Conservation (phyloP, 2,888 invertebrate species). For the Dasypogon diadema region DNA sequence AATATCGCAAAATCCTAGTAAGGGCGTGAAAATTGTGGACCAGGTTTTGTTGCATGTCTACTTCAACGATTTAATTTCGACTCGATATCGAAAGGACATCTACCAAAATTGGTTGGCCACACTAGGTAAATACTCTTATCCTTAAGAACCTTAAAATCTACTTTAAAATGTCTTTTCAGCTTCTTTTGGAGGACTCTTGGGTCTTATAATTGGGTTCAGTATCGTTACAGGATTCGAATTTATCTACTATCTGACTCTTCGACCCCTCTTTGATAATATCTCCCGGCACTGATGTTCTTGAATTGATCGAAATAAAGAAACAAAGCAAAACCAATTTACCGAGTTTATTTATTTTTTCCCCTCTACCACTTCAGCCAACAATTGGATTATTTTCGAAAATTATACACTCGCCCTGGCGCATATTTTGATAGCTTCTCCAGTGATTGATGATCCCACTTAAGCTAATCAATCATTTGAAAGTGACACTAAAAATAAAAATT, state of each 20-base stretch:
- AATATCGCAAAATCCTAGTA: conserved; percentile 63
- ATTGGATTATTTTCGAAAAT: too few relatives aligned
- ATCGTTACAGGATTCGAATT: conserved; percentile 77
- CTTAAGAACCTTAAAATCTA: too few relatives aligned
- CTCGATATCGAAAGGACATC: conserved; percentile 75
- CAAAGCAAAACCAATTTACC: background rate
- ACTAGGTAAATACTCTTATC: conserved; percentile 72
- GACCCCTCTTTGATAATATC: conserved; percentile 69
- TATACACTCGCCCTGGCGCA: too few relatives aligned
- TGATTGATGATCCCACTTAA: background rate
- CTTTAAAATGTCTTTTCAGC: conserved; percentile 75
- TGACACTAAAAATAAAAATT: background rate
- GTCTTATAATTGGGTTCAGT: conserved; percentile 79
- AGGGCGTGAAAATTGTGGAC: conserved; percentile 69
- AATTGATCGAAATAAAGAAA: background rate
- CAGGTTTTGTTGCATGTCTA: conserved; percentile 75
- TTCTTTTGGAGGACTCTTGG: conserved; percentile 78
- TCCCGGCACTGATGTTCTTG: background rate
- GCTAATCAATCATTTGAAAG: background rate
- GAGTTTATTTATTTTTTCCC: too few relatives aligned
- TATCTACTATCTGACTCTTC: conserved; percentile 73
- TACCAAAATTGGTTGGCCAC: conserved; percentile 79
- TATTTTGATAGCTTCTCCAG: background rate
- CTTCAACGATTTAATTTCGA: conserved; percentile 77
- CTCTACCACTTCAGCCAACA: too few relatives aligned